Evolutionary conservation across 2,113 vertebrate species (phyloP).

Genomic region (Brienomyrus brachyistius): DNA sequence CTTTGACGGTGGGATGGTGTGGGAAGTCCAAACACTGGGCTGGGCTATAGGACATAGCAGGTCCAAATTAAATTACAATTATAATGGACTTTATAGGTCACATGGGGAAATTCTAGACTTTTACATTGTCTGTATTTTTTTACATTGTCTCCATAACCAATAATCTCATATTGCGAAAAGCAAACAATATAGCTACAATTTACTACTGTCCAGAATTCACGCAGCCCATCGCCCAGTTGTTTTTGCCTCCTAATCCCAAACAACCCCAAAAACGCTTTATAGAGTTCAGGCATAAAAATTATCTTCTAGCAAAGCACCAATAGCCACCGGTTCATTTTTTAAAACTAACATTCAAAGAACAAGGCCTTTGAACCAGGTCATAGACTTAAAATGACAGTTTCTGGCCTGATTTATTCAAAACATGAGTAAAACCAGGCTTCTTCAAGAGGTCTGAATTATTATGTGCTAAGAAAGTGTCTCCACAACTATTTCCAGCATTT

Average conservation of each 20-base stretch:
- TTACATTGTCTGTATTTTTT: neutral
- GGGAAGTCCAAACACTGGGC: neutral
- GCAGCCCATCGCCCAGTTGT: neutral
- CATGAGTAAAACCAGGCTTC: neutral
- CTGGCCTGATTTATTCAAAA: neutral
- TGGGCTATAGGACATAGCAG: neutral
- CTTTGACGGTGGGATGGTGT: neutral
- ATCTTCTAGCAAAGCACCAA: neutral
- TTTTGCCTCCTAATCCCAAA: neutral
- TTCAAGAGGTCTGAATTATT: slow-evolving; percentile 3
- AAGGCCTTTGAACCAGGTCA: neutral
- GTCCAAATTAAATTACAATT: neutral
- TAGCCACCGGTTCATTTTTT: neutral
- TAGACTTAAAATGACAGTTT: neutral
- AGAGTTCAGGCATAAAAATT: neutral
- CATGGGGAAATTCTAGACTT: neutral
- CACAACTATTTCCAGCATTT: neutral
- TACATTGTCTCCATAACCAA: neutral
- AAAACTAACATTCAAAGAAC: neutral
- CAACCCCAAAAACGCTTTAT: neutral
- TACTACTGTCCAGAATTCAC: neutral
- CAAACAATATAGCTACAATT: neutral
- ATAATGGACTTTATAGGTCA: neutral
- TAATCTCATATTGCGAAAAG: neutral
- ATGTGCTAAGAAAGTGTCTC: neutral